phyloP scores from a whole-genome alignment of 2,113 vertebrate genomes.

The Setophaga petechia region DNA sequence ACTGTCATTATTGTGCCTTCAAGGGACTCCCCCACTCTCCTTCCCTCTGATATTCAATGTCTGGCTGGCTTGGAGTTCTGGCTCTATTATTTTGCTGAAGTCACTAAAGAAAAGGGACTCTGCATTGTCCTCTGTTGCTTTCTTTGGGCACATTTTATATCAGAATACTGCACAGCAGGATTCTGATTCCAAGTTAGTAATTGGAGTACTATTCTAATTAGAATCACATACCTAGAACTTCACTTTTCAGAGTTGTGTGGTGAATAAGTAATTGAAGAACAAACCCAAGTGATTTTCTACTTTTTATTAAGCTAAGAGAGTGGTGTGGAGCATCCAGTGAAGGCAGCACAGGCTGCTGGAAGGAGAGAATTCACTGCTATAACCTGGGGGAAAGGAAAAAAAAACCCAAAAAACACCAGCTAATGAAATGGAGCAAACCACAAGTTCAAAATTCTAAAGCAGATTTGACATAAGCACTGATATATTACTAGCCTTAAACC shows the following conservation, averaged over 20 bases:
- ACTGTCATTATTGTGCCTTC: not conserved
- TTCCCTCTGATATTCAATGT: not conserved
- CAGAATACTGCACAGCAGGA: not conserved
- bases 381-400: not conserved
- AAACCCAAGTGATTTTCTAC: not conserved
- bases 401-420: not conserved
- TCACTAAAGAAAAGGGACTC: not conserved
- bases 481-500: not conserved
- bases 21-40: not conserved
- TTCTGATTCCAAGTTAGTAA: not conserved
- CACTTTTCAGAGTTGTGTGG: not conserved
- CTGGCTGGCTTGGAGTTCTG: not conserved
- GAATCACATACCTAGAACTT: not conserved
- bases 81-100: not conserved
- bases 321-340: not conserved
- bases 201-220: slow-evolving; percentile 2
- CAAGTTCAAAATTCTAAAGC: not conserved
- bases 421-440: not conserved
- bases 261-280: slow-evolving; percentile 11
- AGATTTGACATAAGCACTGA: not conserved
- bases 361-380: not conserved
- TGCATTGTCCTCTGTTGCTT: not conserved
- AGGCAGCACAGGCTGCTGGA: not conserved
- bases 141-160: not conserved
- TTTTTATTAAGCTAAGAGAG: not conserved